Evolutionary conservation across 1,140 invertebrate species (phyloP).

Genomic region (Kradibia gibbosae): DNA sequence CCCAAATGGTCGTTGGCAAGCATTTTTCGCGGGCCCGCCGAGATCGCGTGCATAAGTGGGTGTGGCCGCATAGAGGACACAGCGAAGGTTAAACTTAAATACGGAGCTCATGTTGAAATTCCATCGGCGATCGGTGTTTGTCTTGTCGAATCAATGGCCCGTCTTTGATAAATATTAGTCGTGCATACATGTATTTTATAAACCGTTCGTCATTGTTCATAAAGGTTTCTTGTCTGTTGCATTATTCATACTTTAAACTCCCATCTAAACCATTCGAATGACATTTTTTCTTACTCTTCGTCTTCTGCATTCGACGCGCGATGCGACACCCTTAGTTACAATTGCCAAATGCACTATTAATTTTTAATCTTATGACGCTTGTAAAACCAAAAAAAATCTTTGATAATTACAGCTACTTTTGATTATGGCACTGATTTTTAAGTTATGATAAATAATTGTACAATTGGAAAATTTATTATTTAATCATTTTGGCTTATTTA

Average conservation of each 20-base stretch:
- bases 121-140: conserved; percentile 8
- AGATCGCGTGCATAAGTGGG: conserved; percentile 52
- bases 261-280: not conserved
- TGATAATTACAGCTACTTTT: not conserved
- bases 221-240: conserved; percentile 4
- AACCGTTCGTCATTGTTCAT: conserved; percentile 23
- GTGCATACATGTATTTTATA: conserved; percentile 12
- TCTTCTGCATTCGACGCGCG: not conserved
- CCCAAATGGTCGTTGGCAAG: conserved; percentile 17
- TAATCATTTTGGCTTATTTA: too few species aligned
- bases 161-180: conserved; percentile 15
- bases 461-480: too few species aligned
- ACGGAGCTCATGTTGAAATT: not conserved
- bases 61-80: conserved; percentile 55
- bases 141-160: not conserved
- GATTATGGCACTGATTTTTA: not conserved
- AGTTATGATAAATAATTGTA: too few species aligned
- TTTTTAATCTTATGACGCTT: too few species aligned
- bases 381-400: not conserved
- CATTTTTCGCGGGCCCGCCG: conserved; percentile 1
- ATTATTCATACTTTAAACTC: conserved; percentile 8
- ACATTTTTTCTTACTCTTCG: not conserved
- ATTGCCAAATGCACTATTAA: not conserved
- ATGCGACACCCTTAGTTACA: not conserved
- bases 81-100: conserved; percentile 59